These are phyloP conservation scores for Lapara coniferarum DNA, from an alignment of 2,888 invertebrate genomes.

Conservation along the genomic window DNA sequence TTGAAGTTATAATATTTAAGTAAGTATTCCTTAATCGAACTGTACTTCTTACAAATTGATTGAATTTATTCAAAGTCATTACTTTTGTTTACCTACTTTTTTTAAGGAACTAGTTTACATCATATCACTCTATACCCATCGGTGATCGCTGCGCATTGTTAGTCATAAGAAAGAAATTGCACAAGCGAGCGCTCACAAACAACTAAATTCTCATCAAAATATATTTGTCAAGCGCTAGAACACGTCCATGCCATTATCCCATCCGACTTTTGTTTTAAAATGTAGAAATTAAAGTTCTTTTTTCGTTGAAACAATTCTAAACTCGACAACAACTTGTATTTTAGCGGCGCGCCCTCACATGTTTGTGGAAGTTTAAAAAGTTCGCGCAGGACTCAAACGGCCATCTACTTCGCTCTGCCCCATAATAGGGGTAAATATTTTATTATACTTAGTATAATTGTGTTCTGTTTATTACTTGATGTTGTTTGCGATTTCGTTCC, in stretches of 20 bases:
- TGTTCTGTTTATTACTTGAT: background rate
- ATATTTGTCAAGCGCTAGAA: slow-evolving; percentile 39
- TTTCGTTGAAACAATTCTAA: slow-evolving; percentile 77
- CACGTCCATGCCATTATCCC: slow-evolving; percentile 76
- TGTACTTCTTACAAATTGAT: no score
- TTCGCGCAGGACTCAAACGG: slow-evolving; percentile 65
- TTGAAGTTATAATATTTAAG: no score
- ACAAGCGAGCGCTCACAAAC: background rate
- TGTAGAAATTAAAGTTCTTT: slow-evolving; percentile 80
- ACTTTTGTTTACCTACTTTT: no score
- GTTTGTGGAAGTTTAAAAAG: slow-evolving; percentile 80
- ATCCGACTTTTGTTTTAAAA: slow-evolving; percentile 76
- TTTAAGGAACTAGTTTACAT: no score
- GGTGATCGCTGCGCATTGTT: no score
- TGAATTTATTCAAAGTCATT: no score
- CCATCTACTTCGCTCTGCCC: slow-evolving; percentile 67
- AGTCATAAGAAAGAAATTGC: background rate
- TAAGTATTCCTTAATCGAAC: no score
- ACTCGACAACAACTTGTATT: slow-evolving; percentile 78
- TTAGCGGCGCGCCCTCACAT: slow-evolving; percentile 77
- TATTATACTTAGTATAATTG: slow-evolving; percentile 47
- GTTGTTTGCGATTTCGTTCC: no score
- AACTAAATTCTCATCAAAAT: background rate
- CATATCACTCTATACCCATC: no score
- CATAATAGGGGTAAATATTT: slow-evolving; percentile 65